These are phyloP conservation scores for Chloroclystis v-ata DNA, from an alignment of 2,888 invertebrate species.

Conservation along the genomic window DNA sequence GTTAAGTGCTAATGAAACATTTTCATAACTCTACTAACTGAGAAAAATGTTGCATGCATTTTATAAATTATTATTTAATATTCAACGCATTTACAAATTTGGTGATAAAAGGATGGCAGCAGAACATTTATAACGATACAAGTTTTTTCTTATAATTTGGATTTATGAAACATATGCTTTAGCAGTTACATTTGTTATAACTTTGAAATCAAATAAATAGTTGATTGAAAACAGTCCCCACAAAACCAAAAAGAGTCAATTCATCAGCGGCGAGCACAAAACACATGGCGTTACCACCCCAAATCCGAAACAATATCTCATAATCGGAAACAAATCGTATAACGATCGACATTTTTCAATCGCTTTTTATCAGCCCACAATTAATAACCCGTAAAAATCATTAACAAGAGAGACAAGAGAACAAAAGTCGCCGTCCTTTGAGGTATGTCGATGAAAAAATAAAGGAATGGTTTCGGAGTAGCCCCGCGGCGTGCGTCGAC, in stretches of 20 bases:
- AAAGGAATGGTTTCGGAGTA: constrained; percentile 46
- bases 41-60: no score
- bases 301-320: constrained; percentile 16
- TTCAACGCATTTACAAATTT: no score
- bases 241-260: constrained; percentile 4
- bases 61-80: no score
- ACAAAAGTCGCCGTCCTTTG: constrained; percentile 75
- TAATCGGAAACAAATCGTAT: constrained; percentile 32
- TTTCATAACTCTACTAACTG: no score
- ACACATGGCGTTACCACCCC: constrained; percentile 14
- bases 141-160: no score
- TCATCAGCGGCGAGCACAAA: constrained; percentile 9
- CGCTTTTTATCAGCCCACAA: constrained; percentile 66
- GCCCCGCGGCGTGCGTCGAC: constrained; percentile 56
- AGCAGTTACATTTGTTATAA: background rate
- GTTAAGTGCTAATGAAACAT: no score
- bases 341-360: constrained; percentile 64
- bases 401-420: constrained; percentile 73
- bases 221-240: constrained; percentile 3
- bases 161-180: background rate
- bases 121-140: no score
- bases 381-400: constrained; percentile 78
- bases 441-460: constrained; percentile 56
- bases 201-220: background rate
- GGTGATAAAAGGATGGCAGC: no score